phyloP scores from a whole-genome alignment of 1,140 invertebrate species.

The Drosophila kikkawai region DNA sequence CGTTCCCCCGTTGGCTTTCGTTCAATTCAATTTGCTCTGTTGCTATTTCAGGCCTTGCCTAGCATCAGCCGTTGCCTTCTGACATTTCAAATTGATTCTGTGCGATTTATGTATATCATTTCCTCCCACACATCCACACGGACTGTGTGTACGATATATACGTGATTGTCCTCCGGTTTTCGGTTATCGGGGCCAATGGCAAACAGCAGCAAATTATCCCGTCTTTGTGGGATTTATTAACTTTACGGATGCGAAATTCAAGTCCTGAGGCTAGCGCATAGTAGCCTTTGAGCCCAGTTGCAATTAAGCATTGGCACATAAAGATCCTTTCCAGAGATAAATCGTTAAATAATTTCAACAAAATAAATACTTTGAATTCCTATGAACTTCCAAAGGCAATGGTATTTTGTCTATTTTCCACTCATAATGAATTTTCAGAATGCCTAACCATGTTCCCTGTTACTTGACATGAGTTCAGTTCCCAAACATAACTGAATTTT shows the following conservation, averaged over 20 bases:
- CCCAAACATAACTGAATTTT: neutral
- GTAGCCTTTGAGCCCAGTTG: neutral
- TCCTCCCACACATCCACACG: conserved; percentile 25
- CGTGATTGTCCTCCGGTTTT: conserved; percentile 6
- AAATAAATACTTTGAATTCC: neutral
- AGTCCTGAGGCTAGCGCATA: neutral
- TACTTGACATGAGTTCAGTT: neutral
- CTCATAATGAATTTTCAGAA: neutral
- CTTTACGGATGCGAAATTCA: neutral
- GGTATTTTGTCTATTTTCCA: too few species aligned
- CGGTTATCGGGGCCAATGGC: neutral
- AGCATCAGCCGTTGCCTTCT: conserved; percentile 44
- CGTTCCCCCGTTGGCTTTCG: neutral
- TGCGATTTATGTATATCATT: conserved; percentile 49
- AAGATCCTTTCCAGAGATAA: neutral
- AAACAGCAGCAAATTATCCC: conserved; percentile 35
- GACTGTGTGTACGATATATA: neutral
- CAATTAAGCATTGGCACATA: conserved; percentile 1
- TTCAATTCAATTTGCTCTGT: conserved; percentile 58
- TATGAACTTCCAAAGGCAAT: neutral
- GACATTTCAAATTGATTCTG: conserved; percentile 59
- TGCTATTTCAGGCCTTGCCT: conserved; percentile 41
- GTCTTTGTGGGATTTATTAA: conserved; percentile 17
- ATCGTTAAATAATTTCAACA: neutral
- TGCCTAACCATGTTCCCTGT: neutral